phyloP scores from a whole-genome alignment of 2,113 vertebrate genomes.

The Suricata suricatta region DNA sequence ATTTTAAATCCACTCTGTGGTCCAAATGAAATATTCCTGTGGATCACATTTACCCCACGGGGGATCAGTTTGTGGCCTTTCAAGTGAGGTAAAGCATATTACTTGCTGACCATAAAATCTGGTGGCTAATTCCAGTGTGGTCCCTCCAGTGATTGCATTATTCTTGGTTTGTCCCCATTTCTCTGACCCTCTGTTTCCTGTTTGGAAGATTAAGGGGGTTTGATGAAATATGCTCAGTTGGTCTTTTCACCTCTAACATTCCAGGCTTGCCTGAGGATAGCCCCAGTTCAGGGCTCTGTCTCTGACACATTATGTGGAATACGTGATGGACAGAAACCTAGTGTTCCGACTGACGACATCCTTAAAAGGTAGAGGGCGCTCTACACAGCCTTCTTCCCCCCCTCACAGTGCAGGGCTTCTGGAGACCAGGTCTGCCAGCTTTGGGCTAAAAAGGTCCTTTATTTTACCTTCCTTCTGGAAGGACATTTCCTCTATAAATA shows the following conservation, averaged over 20 bases:
- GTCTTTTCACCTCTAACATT: not conserved
- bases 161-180: conserved; percentile 25
- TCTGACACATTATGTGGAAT: not conserved
- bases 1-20: not conserved
- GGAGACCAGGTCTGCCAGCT: not conserved
- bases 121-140: not conserved
- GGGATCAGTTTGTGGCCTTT: not conserved
- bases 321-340: not conserved
- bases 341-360: not conserved
- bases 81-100: not conserved
- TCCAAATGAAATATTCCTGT: not conserved
- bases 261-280: not conserved
- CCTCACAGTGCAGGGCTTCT: not conserved
- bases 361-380: not conserved
- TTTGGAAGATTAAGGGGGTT: not conserved
- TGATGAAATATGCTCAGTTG: not conserved
- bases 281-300: not conserved
- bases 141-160: not conserved
- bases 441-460: not conserved
- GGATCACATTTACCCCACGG: not conserved
- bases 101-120: not conserved
- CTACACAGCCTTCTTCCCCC: not conserved
- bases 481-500: not conserved
- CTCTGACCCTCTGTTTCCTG: not conserved
- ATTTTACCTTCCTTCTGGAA: not conserved